Percentiles rank a stretch among this genome's conserved stretches.
phyloP scores from a whole-genome alignment of 1,140 invertebrate species.

The Druon quercuslanigerum region DNA sequence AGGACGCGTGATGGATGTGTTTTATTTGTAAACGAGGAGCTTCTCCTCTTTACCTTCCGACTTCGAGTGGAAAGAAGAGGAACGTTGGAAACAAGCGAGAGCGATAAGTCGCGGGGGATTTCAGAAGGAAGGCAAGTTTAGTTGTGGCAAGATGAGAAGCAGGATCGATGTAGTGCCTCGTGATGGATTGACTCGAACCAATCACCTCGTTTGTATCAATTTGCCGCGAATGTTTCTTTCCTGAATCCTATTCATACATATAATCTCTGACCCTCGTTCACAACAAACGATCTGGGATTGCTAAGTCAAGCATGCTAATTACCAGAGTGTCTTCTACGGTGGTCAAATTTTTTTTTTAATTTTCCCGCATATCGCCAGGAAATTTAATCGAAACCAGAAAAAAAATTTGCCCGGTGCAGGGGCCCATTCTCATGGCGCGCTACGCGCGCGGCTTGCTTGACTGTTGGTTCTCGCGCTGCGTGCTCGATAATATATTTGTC shows the following conservation, averaged over 20 bases:
- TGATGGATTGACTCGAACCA: constrained; percentile 64
- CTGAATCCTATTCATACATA: constrained; percentile 21
- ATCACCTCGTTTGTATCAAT: constrained; percentile 69
- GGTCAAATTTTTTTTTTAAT: too few relatives aligned
- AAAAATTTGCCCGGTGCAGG: too few relatives aligned
- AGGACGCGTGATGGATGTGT: constrained; percentile 54
- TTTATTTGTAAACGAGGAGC: constrained; percentile 51
- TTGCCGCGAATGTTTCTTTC: constrained; percentile 65
- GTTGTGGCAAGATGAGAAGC: constrained; percentile 29
- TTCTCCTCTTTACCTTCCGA: constrained; percentile 32
- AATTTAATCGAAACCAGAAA: too few relatives aligned
- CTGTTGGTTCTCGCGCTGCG: too few relatives aligned
- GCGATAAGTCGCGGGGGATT: constrained; percentile 18
- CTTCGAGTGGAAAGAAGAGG: constrained; percentile 16
- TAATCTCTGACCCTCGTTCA: background rate
- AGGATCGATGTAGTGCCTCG: constrained; percentile 36
- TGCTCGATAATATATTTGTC: too few relatives aligned
- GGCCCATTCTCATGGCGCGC: too few relatives aligned
- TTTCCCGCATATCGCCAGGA: too few relatives aligned
- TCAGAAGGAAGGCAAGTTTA: constrained; percentile 30
- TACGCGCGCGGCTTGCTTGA: too few relatives aligned
- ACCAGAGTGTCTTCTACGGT: background rate
- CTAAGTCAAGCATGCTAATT: background rate
- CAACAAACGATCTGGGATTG: background rate
- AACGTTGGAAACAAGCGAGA: background rate